These are phyloP conservation scores for Elmis aenea DNA, from an alignment of 2,888 invertebrate genomes.

Conservation along the genomic window DNA sequence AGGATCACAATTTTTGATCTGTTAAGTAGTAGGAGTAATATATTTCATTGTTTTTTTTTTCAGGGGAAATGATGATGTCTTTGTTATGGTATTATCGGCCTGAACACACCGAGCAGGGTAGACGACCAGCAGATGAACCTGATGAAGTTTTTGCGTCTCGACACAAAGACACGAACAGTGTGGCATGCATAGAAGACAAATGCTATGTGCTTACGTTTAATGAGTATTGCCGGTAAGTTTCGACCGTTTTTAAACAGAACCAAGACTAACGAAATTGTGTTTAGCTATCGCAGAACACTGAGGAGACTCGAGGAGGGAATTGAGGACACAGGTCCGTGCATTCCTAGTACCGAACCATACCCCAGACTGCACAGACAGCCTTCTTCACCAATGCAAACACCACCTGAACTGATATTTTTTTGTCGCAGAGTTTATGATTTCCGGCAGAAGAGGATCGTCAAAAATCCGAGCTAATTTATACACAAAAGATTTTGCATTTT, in stretches of 20 bases:
- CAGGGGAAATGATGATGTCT: conserved; percentile 97
- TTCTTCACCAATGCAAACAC: conserved; percentile 59
- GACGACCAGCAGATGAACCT: conserved; percentile 70
- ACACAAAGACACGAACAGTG: conserved; percentile 92
- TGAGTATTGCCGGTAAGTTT: conserved; percentile 87
- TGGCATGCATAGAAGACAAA: conserved; percentile 96
- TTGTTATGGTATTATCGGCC: conserved; percentile 96
- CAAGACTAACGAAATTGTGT: no score
- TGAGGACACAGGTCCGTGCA: conserved; percentile 63
- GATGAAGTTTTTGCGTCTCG: conserved; percentile 95
- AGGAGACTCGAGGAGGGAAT: conserved; percentile 74
- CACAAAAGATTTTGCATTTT: conserved; percentile 6
- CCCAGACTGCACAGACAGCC: conserved; percentile 56
- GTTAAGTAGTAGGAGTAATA: no score
- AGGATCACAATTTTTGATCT: no score
- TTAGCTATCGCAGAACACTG: conserved; percentile 79
- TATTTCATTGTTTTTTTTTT: conserved; percentile 3
- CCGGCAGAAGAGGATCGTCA: conserved; percentile 70
- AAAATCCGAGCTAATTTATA: conserved; percentile 44
- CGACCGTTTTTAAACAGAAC: no score
- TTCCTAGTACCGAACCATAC: conserved; percentile 64
- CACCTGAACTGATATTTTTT: conserved; percentile 85
- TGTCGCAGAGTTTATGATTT: conserved; percentile 95
- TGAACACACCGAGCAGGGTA: conserved; percentile 91
- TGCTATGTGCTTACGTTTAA: conserved; percentile 94